These are phyloP conservation scores for Penaeus vannamei DNA, from an alignment of 1,140 invertebrate genomes.

Conservation along the genomic window DNA sequence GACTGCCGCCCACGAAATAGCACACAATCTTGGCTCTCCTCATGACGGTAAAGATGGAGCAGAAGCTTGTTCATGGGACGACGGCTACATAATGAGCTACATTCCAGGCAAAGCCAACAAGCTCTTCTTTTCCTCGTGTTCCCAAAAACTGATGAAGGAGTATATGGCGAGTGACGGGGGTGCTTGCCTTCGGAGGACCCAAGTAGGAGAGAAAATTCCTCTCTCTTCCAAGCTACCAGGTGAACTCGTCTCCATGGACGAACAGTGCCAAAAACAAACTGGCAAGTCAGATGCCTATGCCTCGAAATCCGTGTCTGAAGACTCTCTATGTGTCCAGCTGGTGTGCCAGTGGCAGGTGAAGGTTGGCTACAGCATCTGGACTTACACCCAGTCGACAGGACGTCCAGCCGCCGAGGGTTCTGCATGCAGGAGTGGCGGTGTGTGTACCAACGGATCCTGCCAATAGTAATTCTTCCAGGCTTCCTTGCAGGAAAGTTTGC, in stretches of 20 bases:
- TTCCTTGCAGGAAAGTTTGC: too few relatives aligned
- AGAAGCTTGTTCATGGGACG: slow-evolving; percentile 58
- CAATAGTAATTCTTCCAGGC: not conserved
- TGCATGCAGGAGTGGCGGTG: slow-evolving; percentile 55
- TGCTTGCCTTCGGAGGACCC: slow-evolving; percentile 45
- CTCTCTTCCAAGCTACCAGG: slow-evolving; percentile 49
- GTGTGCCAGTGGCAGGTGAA: slow-evolving; percentile 56
- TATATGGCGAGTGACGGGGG: slow-evolving; percentile 17
- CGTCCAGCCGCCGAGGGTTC: slow-evolving; percentile 59
- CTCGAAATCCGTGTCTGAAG: slow-evolving; percentile 32
- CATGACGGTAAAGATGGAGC: slow-evolving; percentile 67
- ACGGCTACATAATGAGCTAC: slow-evolving; percentile 69
- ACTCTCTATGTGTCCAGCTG: slow-evolving; percentile 56
- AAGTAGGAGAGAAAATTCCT: not conserved
- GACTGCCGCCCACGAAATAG: slow-evolving; percentile 68
- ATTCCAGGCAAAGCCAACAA: slow-evolving; percentile 47
- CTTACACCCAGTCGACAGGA: slow-evolving; percentile 25
- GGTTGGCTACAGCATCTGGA: not conserved
- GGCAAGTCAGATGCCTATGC: slow-evolving; percentile 51
- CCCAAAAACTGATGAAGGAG: slow-evolving; percentile 51
- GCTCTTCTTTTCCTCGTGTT: slow-evolving; percentile 62
- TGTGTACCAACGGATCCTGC: slow-evolving; percentile 59
- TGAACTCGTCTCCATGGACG: slow-evolving; percentile 42
- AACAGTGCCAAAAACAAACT: slow-evolving; percentile 48
- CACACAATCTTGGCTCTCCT: slow-evolving; percentile 67